Evolutionary conservation across 2,888 invertebrate species (phyloP).

Genomic region (Abrostola triplasia): DNA sequence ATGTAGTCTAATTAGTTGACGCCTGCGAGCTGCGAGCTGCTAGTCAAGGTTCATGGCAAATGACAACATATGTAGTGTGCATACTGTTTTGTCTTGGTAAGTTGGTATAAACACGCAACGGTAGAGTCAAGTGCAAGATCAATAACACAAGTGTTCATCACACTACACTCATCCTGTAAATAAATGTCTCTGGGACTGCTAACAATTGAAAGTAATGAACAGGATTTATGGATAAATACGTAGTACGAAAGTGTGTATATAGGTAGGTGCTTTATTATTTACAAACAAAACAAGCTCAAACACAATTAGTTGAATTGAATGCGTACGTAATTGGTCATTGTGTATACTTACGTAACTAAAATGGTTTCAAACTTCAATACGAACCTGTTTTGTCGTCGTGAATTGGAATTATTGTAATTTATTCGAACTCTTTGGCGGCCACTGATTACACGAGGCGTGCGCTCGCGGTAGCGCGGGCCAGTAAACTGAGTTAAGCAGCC

Average conservation of each 20-base stretch:
- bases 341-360: slow-evolving; percentile 36
- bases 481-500: slow-evolving; percentile 21
- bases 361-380: slow-evolving; percentile 9
- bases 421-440: not conserved
- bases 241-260: no score
- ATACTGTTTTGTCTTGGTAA: slow-evolving; percentile 16
- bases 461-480: slow-evolving; percentile 7
- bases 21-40: no score
- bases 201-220: no score
- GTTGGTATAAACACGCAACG: no score
- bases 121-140: slow-evolving; percentile 15
- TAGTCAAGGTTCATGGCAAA: no score
- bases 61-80: no score
- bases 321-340: no score
- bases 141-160: slow-evolving; percentile 3
- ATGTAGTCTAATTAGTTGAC: not conserved
- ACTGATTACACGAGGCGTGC: slow-evolving; percentile 14
- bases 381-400: slow-evolving; percentile 7
- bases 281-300: slow-evolving; percentile 28
- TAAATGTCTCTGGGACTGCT: no score
- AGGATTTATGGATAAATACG: no score
- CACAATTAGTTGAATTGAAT: not conserved
- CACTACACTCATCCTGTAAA: no score
- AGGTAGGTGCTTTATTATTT: slow-evolving; percentile 15
- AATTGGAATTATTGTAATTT: not conserved